Conservation (phyloP, 1,140 invertebrate genomes). For the Odontomachus brunneus region DNA sequence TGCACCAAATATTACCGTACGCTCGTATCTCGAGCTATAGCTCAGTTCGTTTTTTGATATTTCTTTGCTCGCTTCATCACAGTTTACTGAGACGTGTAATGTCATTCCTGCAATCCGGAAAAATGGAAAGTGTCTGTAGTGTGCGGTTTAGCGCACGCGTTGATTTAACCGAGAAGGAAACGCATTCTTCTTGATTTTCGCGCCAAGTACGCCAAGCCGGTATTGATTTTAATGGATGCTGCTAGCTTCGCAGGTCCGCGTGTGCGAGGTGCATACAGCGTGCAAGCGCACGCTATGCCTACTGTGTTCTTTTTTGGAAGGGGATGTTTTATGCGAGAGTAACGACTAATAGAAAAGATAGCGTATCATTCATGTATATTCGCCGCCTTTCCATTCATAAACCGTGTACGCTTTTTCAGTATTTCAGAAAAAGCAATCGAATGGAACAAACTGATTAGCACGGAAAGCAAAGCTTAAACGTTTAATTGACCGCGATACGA, state of each 20-base stretch:
- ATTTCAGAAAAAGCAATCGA: neutral
- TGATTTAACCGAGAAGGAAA: conserved; percentile 10
- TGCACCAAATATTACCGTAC: neutral
- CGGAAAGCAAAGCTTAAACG: neutral
- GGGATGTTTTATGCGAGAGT: neutral
- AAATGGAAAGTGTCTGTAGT: neutral
- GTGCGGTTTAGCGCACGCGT: conserved; percentile 24
- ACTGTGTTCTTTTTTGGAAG: neutral
- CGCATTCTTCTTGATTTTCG: conserved; percentile 71
- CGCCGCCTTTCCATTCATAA: neutral
- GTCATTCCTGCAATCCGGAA: neutral
- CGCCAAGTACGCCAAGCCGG: conserved; percentile 66
- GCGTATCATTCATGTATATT: conserved; percentile 23
- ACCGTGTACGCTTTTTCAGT: neutral
- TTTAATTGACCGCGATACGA: neutral
- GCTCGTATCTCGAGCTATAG: neutral
- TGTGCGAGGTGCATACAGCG: conserved; percentile 50
- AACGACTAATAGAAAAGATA: conserved; percentile 6
- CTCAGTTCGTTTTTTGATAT: neutral
- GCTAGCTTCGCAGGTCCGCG: conserved; percentile 57
- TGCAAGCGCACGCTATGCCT: conserved; percentile 28
- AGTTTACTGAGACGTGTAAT: neutral
- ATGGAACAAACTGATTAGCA: neutral
- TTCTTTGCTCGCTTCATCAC: conserved; percentile 1
- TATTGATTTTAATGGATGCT: conserved; percentile 82